These are phyloP conservation scores for Siderastrea siderea DNA, from an alignment of 92 coral and sea anemone genomes.

Conservation along the genomic window DNA sequence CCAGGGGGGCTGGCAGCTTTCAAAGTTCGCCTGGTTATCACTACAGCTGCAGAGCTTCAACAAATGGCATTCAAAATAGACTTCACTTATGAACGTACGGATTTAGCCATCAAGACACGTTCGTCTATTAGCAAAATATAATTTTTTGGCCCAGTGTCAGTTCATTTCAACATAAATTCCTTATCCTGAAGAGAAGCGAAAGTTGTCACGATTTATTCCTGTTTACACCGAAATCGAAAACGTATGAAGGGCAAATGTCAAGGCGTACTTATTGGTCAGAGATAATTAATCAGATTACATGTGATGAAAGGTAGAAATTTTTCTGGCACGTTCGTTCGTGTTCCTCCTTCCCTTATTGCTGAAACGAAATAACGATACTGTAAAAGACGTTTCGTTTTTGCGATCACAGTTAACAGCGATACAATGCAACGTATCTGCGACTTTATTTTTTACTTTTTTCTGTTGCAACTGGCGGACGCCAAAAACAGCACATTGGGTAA, in stretches of 20 bases:
- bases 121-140: not conserved
- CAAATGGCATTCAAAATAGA: not conserved
- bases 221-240: not conserved
- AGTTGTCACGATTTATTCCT: not conserved
- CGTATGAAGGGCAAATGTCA: slow-evolving; percentile 5
- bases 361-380: slow-evolving; percentile 10
- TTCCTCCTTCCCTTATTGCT: not conserved
- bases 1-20: slow-evolving; percentile 1
- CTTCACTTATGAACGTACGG: too few species aligned
- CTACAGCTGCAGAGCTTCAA: not conserved
- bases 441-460: slow-evolving; percentile 2
- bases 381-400: not conserved
- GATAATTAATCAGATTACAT: slow-evolving; percentile 3
- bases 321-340: slow-evolving; percentile 19
- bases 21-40: not conserved
- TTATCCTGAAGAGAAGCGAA: not conserved
- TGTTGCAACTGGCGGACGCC: slow-evolving; percentile 11
- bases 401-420: not conserved
- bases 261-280: not conserved
- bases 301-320: slow-evolving; percentile 17
- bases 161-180: not conserved
- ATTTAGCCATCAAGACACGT: not conserved
- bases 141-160: not conserved
- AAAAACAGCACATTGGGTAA: slow-evolving; percentile 5
- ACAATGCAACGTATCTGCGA: slow-evolving; percentile 4